These are phyloP conservation scores for Drosophila putrida DNA, from an alignment of 2,888 invertebrate genomes.

Conservation along the genomic window DNA sequence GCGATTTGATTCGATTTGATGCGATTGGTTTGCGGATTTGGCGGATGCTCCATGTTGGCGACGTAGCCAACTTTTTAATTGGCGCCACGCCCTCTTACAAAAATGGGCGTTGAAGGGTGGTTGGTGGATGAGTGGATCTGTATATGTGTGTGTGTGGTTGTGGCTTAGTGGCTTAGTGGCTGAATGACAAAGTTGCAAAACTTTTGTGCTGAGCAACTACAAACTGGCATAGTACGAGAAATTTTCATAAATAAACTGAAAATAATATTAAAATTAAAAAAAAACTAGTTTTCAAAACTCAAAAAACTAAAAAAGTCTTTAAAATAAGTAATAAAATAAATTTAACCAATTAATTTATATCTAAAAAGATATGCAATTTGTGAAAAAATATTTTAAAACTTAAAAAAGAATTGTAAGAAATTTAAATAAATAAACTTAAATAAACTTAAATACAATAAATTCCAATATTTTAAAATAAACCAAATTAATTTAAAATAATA, in stretches of 20 bases:
- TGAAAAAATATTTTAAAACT: not conserved
- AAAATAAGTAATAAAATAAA: not conserved
- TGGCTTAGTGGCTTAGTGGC: not conserved
- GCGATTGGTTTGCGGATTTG: constrained; percentile 47
- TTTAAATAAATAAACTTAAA: no score
- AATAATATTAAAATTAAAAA: not conserved
- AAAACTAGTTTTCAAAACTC: not conserved
- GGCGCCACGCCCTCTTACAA: constrained; percentile 20
- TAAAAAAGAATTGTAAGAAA: not conserved
- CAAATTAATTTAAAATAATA: not conserved
- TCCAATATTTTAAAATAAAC: not conserved
- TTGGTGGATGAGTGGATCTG: no score
- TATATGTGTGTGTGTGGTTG: not conserved
- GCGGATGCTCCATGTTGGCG: constrained; percentile 36
- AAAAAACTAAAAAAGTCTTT: not conserved
- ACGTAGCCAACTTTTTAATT: constrained; percentile 56
- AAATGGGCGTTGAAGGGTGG: not conserved
- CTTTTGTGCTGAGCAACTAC: constrained; percentile 14
- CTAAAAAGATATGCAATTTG: no score
- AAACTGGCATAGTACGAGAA: constrained; percentile 4
- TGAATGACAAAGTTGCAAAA: constrained; percentile 9
- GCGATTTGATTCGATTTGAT: constrained; percentile 58
- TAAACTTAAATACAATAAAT: no score
- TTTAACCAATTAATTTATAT: not conserved
- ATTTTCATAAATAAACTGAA: not conserved